phyloP scores from a whole-genome alignment of 1,140 invertebrate species.

The Metopolophium dirhodum region DNA sequence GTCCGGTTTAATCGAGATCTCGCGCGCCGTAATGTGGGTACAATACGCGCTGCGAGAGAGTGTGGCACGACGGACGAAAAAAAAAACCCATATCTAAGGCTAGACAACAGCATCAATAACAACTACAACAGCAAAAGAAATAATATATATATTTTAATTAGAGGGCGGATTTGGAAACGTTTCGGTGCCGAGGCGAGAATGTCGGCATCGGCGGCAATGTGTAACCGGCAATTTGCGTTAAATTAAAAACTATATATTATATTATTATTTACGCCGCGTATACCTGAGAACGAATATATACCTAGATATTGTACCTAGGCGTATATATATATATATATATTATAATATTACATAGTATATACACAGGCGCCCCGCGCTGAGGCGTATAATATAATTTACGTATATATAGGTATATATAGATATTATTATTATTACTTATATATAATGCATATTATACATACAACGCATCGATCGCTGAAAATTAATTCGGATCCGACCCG shows the following conservation, averaged over 20 bases:
- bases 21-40: neutral
- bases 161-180: conserved; percentile 38
- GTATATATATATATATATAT: no score
- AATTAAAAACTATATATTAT: conserved; percentile 11
- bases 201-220: neutral
- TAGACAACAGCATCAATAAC: neutral
- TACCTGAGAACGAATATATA: no score
- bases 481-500: neutral
- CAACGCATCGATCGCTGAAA: neutral
- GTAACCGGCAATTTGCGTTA: conserved; percentile 39
- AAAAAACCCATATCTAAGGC: neutral
- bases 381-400: no score
- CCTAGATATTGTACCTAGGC: no score
- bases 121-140: neutral
- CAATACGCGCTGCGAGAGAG: neutral
- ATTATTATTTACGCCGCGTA: neutral
- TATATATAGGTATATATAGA: neutral
- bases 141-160: neutral
- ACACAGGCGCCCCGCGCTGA: no score
- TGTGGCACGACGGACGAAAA: neutral
- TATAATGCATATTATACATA: neutral
- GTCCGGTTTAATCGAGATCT: conserved; percentile 37
- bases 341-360: no score
- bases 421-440: neutral
- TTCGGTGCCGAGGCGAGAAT: conserved; percentile 29